A percentile compares a stretch with the other conserved stretches of the same genome.
phyloP scores from a whole-genome alignment of 2,888 invertebrate genomes.

The Frankliniella fusca region DNA sequence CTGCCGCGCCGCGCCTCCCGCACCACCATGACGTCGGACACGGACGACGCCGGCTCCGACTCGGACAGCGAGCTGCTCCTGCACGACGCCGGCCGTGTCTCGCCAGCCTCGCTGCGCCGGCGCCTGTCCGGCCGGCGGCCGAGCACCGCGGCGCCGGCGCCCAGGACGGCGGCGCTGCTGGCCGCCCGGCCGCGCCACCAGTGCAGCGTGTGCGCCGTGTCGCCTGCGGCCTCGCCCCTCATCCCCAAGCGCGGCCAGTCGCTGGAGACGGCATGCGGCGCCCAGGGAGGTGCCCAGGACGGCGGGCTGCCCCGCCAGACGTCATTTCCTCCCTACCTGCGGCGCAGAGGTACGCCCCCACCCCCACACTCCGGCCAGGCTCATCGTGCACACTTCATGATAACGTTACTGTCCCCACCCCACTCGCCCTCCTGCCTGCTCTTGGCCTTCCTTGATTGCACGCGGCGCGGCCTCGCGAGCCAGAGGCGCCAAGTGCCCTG shows the following conservation, averaged over 20 bases:
- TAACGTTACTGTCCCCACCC: too few species aligned
- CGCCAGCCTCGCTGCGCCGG: neutral
- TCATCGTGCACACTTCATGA: too few species aligned
- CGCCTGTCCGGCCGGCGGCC: neutral
- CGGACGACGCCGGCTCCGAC: slow-evolving; percentile 4
- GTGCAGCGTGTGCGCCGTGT: slow-evolving; percentile 8
- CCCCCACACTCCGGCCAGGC: too few species aligned
- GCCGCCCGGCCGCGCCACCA: neutral
- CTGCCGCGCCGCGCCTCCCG: neutral
- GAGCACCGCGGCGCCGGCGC: neutral
- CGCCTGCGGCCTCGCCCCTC: slow-evolving; percentile 9
- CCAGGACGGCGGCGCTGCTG: neutral
- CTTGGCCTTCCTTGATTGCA: too few species aligned
- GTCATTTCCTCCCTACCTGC: slow-evolving; percentile 6
- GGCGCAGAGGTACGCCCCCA: neutral
- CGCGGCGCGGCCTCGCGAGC: too few species aligned
- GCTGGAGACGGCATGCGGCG: neutral
- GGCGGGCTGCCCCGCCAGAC: slow-evolving; percentile 3
- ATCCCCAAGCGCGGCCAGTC: slow-evolving; percentile 18
- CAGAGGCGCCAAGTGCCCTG: too few species aligned
- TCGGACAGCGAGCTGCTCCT: neutral
- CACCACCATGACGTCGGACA: slow-evolving; percentile 9
- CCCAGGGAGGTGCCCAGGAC: neutral
- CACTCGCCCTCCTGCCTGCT: too few species aligned
- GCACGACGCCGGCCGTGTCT: neutral